Evolutionary conservation across 1,140 invertebrate genomes (phyloP).

Genomic region (Acromyrmex charruanus): DNA sequence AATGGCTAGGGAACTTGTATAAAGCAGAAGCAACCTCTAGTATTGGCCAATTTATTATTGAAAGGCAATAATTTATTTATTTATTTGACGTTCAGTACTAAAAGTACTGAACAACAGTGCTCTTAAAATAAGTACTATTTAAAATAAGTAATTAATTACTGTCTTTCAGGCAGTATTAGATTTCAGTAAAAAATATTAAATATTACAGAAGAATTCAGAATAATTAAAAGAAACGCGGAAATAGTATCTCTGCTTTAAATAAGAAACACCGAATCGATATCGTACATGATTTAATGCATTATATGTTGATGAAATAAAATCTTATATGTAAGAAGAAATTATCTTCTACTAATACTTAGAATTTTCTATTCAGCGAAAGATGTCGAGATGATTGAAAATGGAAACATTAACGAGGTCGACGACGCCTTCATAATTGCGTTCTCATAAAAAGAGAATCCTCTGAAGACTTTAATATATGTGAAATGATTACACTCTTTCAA

Average conservation of each 20-base stretch:
- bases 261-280: slow-evolving; percentile 25
- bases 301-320: background rate
- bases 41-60: no score
- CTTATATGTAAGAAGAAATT: slow-evolving; percentile 35
- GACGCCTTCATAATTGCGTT: slow-evolving; percentile 1
- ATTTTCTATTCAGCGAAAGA: background rate
- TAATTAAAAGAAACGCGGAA: background rate
- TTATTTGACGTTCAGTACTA: no score
- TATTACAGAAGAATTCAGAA: slow-evolving; percentile 5
- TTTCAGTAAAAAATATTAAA: background rate
- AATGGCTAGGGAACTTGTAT: background rate
- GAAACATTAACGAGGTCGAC: background rate
- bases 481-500: slow-evolving; percentile 33
- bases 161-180: no score
- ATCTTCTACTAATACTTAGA: background rate
- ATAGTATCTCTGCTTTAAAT: slow-evolving; percentile 40
- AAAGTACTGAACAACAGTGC: no score
- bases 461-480: slow-evolving; percentile 17
- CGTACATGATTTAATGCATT: slow-evolving; percentile 19
- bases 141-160: no score
- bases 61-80: no score
- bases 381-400: background rate
- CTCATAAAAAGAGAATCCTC: background rate
- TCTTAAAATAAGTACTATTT: no score
- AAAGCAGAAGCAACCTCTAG: background rate